These are phyloP conservation scores for Scolopax mira DNA, from an alignment of 2,113 vertebrate species.

Conservation along the genomic window DNA sequence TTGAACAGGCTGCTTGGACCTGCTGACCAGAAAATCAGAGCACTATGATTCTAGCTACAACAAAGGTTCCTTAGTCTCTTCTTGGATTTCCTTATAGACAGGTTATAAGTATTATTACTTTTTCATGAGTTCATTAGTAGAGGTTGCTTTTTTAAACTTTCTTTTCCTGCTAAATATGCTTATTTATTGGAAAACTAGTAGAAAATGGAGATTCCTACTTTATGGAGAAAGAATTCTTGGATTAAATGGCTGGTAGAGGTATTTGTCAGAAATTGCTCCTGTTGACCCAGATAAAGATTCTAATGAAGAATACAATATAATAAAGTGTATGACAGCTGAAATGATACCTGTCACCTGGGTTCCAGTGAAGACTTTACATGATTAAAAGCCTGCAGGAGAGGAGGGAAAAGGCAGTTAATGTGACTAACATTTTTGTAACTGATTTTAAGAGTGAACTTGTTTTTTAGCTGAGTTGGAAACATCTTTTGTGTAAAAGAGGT, in stretches of 20 bases:
- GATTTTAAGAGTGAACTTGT: neutral
- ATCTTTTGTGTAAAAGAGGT: neutral
- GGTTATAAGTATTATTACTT: neutral
- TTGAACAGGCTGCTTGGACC: neutral
- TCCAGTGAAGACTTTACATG: neutral
- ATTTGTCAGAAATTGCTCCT: neutral
- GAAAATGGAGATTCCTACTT: neutral
- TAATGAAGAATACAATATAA: neutral
- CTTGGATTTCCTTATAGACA: neutral
- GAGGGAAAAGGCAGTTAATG: neutral
- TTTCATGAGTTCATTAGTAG: neutral
- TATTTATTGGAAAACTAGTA: neutral
- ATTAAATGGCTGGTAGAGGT: neutral
- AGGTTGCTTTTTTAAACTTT: neutral
- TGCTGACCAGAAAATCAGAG: neutral
- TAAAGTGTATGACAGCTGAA: neutral
- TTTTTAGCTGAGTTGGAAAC: neutral
- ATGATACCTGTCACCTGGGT: neutral
- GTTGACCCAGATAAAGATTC: neutral
- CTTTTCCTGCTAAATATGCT: neutral
- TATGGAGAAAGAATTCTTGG: neutral
- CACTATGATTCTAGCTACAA: neutral
- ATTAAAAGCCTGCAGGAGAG: neutral
- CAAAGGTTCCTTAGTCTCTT: neutral
- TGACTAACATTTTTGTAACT: neutral